Evolutionary conservation across 1,140 invertebrate species (phyloP).

Genomic region (Panulirus ornatus): DNA sequence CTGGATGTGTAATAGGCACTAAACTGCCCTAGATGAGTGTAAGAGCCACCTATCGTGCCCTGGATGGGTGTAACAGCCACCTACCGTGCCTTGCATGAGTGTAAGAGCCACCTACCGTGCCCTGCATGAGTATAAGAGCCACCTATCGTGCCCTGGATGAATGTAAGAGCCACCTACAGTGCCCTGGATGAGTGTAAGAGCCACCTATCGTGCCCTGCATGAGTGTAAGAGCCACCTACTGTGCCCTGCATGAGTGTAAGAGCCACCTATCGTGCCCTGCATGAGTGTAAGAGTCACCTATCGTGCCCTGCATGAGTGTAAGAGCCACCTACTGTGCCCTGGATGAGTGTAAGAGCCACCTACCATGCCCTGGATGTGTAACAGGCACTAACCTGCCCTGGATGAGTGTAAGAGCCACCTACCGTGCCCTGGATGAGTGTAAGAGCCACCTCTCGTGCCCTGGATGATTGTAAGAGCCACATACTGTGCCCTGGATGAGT

Average conservation of each 20-base stretch:
- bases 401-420: not conserved
- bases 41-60: too few relatives aligned
- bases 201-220: too few relatives aligned
- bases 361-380: too few relatives aligned
- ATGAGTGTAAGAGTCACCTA: not conserved
- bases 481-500: constrained; percentile 93
- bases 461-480: constrained; percentile 75
- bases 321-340: not conserved
- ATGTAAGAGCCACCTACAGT: too few relatives aligned
- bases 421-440: not conserved
- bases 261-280: not conserved
- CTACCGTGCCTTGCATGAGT: constrained; percentile 93
- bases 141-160: constrained; percentile 92
- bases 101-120: constrained; percentile 78
- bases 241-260: too few relatives aligned
- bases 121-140: not conserved
- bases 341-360: not conserved
- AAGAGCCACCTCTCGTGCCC: not conserved
- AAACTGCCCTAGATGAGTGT: constrained; percentile 91
- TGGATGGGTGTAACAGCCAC: constrained; percentile 76
- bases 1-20: constrained; percentile 77
- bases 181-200: too few relatives aligned
- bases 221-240: too few relatives aligned
- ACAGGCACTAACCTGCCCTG: not conserved
- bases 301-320: not conserved